phyloP scores from a whole-genome alignment of 2,113 vertebrate species.

The Uria aalge region DNA sequence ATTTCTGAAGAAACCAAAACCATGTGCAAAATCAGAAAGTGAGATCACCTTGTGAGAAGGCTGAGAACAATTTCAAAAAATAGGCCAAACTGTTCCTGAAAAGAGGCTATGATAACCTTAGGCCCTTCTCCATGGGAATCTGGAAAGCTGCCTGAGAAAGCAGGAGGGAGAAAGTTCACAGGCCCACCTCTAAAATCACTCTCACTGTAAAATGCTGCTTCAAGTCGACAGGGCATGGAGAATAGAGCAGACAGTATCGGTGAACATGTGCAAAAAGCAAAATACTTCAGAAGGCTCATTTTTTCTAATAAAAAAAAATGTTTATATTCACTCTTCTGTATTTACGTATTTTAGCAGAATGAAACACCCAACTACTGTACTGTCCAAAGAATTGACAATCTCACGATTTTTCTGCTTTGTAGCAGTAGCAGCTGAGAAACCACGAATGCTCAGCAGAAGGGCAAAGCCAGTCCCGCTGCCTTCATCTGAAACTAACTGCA shows the following conservation, averaged over 20 bases:
- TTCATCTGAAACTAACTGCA: not conserved
- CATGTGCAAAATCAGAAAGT: not conserved
- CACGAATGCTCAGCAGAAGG: not conserved
- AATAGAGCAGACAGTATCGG: fast-evolving
- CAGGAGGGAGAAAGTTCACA: not conserved
- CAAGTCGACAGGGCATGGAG: not conserved
- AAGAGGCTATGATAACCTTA: not conserved
- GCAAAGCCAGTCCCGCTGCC: not conserved
- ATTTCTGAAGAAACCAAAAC: not conserved
- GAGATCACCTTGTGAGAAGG: not conserved
- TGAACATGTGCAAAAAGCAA: not conserved
- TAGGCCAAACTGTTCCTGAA: not conserved
- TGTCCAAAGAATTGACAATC: not conserved
- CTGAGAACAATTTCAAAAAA: not conserved
- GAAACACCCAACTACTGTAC: not conserved
- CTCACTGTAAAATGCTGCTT: not conserved
- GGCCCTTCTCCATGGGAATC: fast-evolving
- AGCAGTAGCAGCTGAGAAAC: not conserved
- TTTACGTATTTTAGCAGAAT: not conserved
- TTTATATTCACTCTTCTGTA: not conserved
- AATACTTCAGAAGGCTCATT: not conserved
- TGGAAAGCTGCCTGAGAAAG: not conserved
- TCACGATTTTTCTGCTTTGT: not conserved
- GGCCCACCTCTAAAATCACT: not conserved
- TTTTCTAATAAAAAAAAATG: not conserved